Percentiles rank a stretch among this genome's conserved stretches.
These are phyloP conservation scores for Aphaenogaster floridana DNA, from an alignment of 1,140 invertebrate species.

Conservation along the genomic window DNA sequence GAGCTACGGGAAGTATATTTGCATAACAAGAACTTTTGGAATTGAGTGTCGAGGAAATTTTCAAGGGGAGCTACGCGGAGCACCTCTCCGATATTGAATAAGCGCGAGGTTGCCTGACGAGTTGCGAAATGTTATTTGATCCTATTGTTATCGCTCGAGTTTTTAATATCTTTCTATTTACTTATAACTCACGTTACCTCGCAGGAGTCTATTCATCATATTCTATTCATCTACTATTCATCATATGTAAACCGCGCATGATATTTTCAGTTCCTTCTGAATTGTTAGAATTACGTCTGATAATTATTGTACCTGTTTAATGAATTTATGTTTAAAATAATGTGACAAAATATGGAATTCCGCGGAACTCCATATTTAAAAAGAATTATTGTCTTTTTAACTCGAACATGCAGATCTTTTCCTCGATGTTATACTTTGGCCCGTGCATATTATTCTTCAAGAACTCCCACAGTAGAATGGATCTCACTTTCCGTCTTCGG, in stretches of 20 bases:
- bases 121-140: conserved; percentile 46
- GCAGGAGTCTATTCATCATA: not conserved
- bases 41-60: conserved; percentile 56
- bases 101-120: conserved; percentile 23
- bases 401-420: not conserved
- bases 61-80: conserved; percentile 17
- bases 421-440: not conserved
- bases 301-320: conserved; percentile 1
- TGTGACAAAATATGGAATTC: not conserved
- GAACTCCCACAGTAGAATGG: not conserved
- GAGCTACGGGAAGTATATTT: conserved; percentile 49
- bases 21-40: conserved; percentile 61
- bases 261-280: not conserved
- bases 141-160: conserved; percentile 16
- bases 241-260: not conserved
- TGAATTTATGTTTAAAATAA: not conserved
- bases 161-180: conserved; percentile 28
- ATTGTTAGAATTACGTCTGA: not conserved
- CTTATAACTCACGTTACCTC: not conserved
- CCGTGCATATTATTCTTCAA: conserved; percentile 34
- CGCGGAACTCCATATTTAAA: not conserved
- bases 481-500: conserved; percentile 24
- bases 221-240: no score
- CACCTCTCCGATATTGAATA: conserved; percentile 19
- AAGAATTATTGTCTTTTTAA: conserved; percentile 5